Percentiles rank a stretch among this genome's conserved stretches.
Evolutionary conservation across 2,113 vertebrate genomes (phyloP).

Genomic region (Tichodroma muraria): DNA sequence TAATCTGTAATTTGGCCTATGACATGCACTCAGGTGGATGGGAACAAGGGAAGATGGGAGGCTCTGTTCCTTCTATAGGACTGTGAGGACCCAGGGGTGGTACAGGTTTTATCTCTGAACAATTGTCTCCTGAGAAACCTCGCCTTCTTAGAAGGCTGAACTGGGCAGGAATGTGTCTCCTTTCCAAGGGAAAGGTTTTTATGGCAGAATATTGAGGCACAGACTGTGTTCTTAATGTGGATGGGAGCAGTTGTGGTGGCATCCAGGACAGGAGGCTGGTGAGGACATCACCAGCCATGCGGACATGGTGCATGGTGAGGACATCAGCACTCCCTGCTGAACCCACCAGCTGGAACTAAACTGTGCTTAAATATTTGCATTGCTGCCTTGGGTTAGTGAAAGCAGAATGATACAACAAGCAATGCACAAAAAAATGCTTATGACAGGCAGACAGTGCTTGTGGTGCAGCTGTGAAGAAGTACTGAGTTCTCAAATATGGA

Average conservation of each 20-base stretch:
- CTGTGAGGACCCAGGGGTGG: neutral
- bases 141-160: neutral
- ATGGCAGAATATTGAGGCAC: neutral
- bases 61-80: neutral
- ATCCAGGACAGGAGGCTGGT: neutral
- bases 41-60: neutral
- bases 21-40: neutral
- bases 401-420: neutral
- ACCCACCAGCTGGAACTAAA: neutral
- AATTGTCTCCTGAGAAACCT: neutral
- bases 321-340: neutral
- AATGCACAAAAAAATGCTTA: neutral
- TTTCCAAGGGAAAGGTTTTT: neutral
- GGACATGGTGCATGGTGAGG: neutral
- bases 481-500: neutral
- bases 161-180: neutral
- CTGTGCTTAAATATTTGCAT: neutral
- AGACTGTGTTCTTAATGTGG: neutral
- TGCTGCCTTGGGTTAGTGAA: neutral
- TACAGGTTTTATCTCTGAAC: neutral
- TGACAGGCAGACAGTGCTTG: neutral
- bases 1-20: neutral
- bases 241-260: neutral
- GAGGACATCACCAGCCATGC: too few species aligned
- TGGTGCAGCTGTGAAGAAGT: neutral